Evolutionary conservation across 2,888 invertebrate genomes (phyloP).

Genomic region (Theodoxus fluviatilis): DNA sequence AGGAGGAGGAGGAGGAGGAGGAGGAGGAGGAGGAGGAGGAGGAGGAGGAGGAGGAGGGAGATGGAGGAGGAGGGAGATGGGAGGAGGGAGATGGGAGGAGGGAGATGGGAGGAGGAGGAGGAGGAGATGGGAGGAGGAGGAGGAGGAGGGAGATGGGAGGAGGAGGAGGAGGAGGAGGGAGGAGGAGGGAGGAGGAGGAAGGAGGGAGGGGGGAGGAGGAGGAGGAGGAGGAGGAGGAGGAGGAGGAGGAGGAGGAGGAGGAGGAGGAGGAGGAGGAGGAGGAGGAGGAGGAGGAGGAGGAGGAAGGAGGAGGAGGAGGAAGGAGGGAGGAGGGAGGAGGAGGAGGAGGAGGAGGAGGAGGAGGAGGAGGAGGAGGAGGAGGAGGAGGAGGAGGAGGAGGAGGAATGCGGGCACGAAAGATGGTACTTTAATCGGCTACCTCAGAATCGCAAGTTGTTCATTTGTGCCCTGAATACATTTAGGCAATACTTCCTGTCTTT

Average conservation of each 20-base stretch:
- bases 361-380: background rate
- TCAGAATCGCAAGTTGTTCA: background rate
- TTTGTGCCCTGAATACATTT: background rate
- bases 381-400: background rate
- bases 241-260: background rate
- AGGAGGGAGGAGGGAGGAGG: background rate
- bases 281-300: background rate
- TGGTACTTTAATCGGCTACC: background rate
- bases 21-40: conserved; percentile 10
- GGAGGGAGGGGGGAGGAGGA: background rate
- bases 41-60: conserved; percentile 17
- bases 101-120: background rate
- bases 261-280: background rate
- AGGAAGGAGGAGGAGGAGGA: background rate
- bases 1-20: conserved; percentile 13
- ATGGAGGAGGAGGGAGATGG: background rate
- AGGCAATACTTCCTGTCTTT: background rate
- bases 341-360: background rate
- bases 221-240: background rate
- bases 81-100: background rate
- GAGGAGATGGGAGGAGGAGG: background rate
- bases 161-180: conserved; percentile 1
- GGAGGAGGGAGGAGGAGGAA: conserved; percentile 1
- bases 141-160: background rate
- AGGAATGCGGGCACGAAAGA: background rate